Evolutionary conservation across 2,888 invertebrate genomes (phyloP).

Genomic region (Harpagoxenus sublaevis): DNA sequence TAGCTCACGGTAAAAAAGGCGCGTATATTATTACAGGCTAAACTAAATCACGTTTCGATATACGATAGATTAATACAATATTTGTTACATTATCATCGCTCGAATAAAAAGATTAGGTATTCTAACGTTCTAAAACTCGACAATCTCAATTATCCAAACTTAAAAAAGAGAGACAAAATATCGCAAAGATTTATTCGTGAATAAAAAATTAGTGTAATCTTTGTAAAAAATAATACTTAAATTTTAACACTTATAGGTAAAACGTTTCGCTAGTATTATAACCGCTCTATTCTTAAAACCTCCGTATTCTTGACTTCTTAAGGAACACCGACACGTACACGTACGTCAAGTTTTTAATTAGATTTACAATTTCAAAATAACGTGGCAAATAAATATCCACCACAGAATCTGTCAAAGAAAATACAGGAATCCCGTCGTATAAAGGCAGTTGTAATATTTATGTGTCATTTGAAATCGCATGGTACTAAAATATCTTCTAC

Average conservation of each 20-base stretch:
- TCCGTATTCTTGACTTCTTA: not conserved
- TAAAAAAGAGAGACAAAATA: not conserved
- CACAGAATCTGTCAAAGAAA: not conserved
- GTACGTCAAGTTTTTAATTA: not conserved
- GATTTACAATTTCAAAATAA: not conserved
- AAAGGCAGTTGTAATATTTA: not conserved
- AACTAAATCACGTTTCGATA: conserved; percentile 10
- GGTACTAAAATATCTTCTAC: not conserved
- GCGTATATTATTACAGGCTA: not conserved
- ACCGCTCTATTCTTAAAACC: not conserved
- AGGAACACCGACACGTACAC: not conserved
- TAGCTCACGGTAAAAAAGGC: not conserved
- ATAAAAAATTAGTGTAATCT: not conserved
- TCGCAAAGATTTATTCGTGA: not conserved
- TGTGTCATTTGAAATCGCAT: not conserved
- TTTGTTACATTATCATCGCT: not conserved
- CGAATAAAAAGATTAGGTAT: not conserved
- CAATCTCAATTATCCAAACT: not conserved
- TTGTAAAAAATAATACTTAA: not conserved
- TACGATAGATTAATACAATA: not conserved
- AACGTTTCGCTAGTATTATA: not conserved
- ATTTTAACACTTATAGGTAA: not conserved
- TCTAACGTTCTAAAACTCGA: not conserved
- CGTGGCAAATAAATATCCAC: not conserved
- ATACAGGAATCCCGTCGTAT: not conserved